Conservation (phyloP, 1,140 invertebrate genomes). For the Metaphire vulgaris region DNA sequence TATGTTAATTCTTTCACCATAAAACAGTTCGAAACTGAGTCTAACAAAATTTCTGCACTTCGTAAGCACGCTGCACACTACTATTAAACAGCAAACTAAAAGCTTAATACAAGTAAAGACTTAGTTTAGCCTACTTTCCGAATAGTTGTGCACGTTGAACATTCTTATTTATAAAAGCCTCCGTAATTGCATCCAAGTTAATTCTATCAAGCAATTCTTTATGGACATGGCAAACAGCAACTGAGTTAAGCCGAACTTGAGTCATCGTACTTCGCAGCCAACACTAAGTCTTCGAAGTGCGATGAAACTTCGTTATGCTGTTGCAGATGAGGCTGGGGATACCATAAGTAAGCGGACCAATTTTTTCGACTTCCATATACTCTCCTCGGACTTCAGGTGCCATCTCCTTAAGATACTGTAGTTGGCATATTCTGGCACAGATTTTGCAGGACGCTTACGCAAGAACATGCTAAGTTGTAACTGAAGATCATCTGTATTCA, state of each 20-base stretch:
- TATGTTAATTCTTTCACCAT: too few species aligned
- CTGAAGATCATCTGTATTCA: not conserved
- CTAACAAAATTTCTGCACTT: too few species aligned
- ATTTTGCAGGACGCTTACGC: not conserved
- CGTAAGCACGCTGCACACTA: too few species aligned
- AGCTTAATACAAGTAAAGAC: too few species aligned
- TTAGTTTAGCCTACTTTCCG: too few species aligned
- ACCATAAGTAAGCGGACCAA: not conserved
- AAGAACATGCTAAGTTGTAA: not conserved
- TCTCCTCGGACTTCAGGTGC: not conserved
- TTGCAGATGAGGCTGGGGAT: not conserved
- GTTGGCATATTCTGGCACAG: not conserved
- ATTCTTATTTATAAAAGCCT: too few species aligned
- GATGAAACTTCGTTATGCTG: not conserved
- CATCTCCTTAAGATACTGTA: not conserved
- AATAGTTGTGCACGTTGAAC: too few species aligned
- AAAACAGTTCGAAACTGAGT: too few species aligned
- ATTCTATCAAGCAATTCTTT: not conserved
- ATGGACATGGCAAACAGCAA: not conserved
- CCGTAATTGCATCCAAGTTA: too few species aligned
- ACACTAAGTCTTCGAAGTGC: not conserved
- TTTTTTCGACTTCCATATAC: not conserved
- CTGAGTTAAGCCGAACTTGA: not conserved
- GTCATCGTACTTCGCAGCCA: not conserved
- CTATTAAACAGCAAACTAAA: too few species aligned